phyloP scores from a whole-genome alignment of 2,797 vertebrate genomes.

The Morus bassanus region DNA sequence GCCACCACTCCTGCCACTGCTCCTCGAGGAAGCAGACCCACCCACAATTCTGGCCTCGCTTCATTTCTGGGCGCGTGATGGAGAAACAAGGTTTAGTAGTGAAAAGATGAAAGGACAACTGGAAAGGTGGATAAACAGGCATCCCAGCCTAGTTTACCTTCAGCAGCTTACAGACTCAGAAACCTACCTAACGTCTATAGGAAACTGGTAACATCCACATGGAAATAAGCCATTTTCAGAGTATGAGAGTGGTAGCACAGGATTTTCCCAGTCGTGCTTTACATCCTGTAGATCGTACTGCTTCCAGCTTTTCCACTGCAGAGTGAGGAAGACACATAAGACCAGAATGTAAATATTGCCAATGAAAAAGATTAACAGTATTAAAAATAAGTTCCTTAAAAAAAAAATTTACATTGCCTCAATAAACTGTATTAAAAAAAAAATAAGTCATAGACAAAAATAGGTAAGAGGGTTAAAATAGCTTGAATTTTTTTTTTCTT shows the following conservation, averaged over 20 bases:
- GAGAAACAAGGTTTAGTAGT: not conserved
- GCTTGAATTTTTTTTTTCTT: not conserved
- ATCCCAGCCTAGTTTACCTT: not conserved
- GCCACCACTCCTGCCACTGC: rapidly evolving
- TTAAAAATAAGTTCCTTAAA: not conserved
- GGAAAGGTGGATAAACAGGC: not conserved
- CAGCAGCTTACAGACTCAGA: not conserved
- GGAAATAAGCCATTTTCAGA: not conserved
- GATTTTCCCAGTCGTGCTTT: not conserved
- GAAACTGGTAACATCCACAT: not conserved
- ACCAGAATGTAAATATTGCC: not conserved
- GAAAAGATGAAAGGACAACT: not conserved
- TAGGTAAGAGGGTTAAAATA: not conserved
- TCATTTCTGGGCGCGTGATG: not conserved
- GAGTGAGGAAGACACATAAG: not conserved
- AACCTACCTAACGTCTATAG: not conserved
- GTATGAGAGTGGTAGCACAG: not conserved
- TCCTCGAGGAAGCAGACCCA: not conserved
- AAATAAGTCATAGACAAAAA: not conserved
- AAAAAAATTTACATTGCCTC: not conserved
- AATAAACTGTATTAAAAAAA: not conserved
- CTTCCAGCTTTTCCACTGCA: not conserved
- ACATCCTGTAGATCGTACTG: not conserved
- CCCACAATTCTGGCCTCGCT: not conserved
- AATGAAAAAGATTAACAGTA: not conserved